Evolutionary conservation across 2,113 vertebrate species (phyloP).

Genomic region (Rattus norvegicus): DNA sequence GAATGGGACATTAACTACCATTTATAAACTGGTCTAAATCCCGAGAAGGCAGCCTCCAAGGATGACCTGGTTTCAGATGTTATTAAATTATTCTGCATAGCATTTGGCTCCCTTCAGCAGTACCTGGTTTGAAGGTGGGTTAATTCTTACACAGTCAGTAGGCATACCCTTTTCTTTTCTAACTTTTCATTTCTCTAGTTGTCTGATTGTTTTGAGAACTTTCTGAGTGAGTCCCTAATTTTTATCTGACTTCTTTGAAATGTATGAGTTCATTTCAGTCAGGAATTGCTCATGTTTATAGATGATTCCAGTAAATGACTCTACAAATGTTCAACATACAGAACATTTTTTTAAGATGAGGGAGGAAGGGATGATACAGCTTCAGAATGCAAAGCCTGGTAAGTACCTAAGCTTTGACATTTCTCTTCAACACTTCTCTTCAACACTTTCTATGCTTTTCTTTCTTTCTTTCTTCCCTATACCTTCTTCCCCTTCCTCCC

Average conservation of each 20-base stretch:
- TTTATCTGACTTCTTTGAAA: conserved; percentile 53
- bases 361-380: background rate
- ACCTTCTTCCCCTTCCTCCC: background rate
- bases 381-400: background rate
- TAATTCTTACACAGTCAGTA: conserved; percentile 44
- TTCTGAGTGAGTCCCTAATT: conserved; percentile 41
- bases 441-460: background rate
- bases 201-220: conserved; percentile 48
- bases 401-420: background rate
- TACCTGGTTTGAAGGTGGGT: conserved; percentile 26
- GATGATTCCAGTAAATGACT: conserved; percentile 19
- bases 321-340: background rate
- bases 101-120: background rate
- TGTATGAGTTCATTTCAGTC: conserved; percentile 58
- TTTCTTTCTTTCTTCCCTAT: background rate
- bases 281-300: conserved; percentile 43
- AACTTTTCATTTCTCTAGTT: conserved; percentile 27
- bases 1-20: conserved; percentile 53
- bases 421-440: background rate
- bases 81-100: conserved; percentile 60
- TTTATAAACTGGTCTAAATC: conserved; percentile 71
- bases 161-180: conserved; percentile 53
- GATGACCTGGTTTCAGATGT: conserved; percentile 63
- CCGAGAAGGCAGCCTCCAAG: conserved; percentile 23
- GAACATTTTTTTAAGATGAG: conserved; percentile 16